Conservation (phyloP, 2,113 vertebrate species). For the Eclectus roratus region DNA sequence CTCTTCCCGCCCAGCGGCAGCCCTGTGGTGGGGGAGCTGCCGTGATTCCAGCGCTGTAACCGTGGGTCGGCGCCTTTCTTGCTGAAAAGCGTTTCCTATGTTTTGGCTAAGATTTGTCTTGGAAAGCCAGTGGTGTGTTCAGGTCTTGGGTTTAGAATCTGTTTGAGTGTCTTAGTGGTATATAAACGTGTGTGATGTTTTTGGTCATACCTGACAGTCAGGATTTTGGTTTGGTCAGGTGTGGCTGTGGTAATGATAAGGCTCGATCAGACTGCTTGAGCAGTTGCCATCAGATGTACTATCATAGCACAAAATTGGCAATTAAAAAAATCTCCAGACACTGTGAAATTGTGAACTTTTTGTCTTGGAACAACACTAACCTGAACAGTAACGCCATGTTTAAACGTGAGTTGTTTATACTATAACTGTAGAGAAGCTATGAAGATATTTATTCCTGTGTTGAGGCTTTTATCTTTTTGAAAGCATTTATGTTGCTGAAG, state of each 20-base stretch:
- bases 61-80: rapidly evolving
- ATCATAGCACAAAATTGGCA: rapidly evolving
- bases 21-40: not conserved
- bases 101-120: too few relatives aligned
- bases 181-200: rapidly evolving
- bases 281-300: not conserved
- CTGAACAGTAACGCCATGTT: rapidly evolving
- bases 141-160: not conserved
- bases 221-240: not conserved
- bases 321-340: not conserved
- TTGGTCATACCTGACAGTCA: not conserved
- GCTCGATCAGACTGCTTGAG: not conserved
- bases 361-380: not conserved
- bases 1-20: not conserved
- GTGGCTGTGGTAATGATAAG: not conserved
- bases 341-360: not conserved
- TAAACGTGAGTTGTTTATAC: not conserved
- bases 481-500: not conserved
- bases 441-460: not conserved
- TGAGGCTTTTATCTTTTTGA: not conserved
- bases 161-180: rapidly evolving
- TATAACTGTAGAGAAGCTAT: not conserved
- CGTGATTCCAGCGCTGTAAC: rapidly evolving
- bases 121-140: not conserved
- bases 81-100: rapidly evolving